A percentile compares a stretch with the other conserved stretches of the same genome.
Conservation (phyloP, 1,140 invertebrate genomes). For the Pseudoatta argentina region DNA sequence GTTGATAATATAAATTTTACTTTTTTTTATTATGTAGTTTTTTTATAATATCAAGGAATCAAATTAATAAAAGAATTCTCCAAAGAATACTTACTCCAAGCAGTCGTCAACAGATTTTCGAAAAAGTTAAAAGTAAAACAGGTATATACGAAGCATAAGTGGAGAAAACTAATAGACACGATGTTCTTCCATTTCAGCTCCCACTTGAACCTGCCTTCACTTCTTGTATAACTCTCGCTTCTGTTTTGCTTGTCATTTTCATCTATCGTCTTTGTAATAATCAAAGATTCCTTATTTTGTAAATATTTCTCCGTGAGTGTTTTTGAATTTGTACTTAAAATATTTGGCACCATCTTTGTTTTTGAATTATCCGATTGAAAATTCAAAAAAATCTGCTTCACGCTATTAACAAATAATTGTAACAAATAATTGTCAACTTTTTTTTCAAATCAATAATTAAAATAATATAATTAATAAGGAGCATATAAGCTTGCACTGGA, state of each 20-base stretch:
- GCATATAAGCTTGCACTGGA: no score
- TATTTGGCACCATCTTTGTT: not conserved
- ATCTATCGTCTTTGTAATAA: not conserved
- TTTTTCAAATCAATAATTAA: not conserved
- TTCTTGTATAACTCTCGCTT: not conserved
- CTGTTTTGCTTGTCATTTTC: not conserved
- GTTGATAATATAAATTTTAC: not conserved
- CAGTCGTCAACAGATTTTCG: not conserved
- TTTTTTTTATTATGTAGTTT: not conserved
- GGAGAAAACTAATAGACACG: not conserved
- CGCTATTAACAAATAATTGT: not conserved
- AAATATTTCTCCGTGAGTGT: not conserved
- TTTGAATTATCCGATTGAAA: not conserved
- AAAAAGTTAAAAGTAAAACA: slow-evolving; percentile 9
- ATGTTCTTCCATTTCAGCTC: not conserved
- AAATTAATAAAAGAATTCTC: not conserved
- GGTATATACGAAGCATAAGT: not conserved
- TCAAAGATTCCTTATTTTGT: not conserved
- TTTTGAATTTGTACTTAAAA: not conserved
- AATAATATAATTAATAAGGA: not conserved
- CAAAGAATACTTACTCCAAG: slow-evolving; percentile 31
- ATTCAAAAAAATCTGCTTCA: not conserved
- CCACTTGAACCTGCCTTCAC: not conserved
- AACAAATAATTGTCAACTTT: not conserved
- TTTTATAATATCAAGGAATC: not conserved